Evolutionary conservation across 2,797 vertebrate genomes (phyloP).

Genomic region (Rhyacichthys aspro): DNA sequence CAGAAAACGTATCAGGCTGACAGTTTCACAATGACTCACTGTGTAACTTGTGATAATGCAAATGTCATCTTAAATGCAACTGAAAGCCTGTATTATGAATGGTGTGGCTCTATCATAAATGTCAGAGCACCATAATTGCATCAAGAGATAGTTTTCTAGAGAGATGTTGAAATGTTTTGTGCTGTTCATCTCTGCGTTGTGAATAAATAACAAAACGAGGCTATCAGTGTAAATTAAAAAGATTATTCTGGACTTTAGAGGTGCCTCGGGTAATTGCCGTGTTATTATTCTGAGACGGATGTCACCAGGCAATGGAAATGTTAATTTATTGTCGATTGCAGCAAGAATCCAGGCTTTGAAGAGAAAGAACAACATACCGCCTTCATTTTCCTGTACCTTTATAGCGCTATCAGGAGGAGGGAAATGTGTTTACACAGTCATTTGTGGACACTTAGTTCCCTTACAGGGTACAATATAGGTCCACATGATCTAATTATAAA

Average conservation of each 20-base stretch:
- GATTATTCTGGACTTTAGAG: background rate
- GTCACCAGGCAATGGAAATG: background rate
- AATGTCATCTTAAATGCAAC: constrained; percentile 28
- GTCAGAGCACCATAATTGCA: background rate
- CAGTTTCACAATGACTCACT: constrained; percentile 43
- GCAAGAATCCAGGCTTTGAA: constrained; percentile 11
- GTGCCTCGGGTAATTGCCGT: background rate
- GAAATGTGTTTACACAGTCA: background rate
- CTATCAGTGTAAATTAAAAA: background rate
- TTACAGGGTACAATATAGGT: too few species aligned
- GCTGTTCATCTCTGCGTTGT: background rate
- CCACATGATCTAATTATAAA: too few species aligned
- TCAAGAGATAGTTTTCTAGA: background rate
- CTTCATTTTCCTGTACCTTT: constrained; percentile 22
- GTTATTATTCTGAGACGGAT: constrained; percentile 16
- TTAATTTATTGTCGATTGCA: constrained; percentile 3
- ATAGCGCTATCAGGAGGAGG: background rate
- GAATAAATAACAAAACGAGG: background rate
- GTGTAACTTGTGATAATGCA: constrained; percentile 5
- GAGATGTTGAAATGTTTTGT: constrained; percentile 1
- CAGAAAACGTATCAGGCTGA: constrained; percentile 32
- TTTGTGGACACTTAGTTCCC: too few species aligned
- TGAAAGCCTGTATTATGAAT: constrained; percentile 14
- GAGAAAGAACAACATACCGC: constrained; percentile 10
- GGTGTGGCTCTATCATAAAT: constrained; percentile 18